Base-by-base conservation (phyloP, 2,888 invertebrate genomes). In the Zonitis immaculata region DNA sequence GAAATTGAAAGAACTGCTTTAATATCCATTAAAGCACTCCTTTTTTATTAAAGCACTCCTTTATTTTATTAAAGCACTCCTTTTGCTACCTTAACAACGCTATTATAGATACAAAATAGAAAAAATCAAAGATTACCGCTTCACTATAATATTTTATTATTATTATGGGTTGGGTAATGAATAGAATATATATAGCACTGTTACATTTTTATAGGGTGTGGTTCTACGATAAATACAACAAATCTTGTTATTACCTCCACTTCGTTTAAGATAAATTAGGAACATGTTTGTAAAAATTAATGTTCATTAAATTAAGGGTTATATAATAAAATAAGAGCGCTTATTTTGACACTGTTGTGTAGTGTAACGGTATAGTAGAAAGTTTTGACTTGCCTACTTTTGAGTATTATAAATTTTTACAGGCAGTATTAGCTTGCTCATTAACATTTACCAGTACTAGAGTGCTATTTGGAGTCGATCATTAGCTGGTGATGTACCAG, bases 111-210 rank as follows among this genome's bases (percentile, higher is more conserved):
- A n/a, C n/a, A n/a, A n/a, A n/a, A n/a, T n/a, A n/a, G n/a, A n/a
- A n/a, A n/a, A n/a, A n/a, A n/a, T n/a, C 57, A 52, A 57, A 54
- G 59, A 57, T 61, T 51, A 57, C 60, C 58, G 59, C 58, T 59
- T 51, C 54, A 57, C 58, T 62, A 66, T 66, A 60, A 68, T 62
- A 68, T 63, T 69, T 66, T 62, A 60, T 66, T 67, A 59, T 63
- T 65, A 68, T 66, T 73, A 73, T 75, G 74, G 75, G 74, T 72
- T 70, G 68, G 72, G 71, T 71, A 65, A 66, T 70, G 68, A 69
- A 72, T 72, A 71, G 66, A 65, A 58, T n/a, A n/a, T n/a, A n/a
- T n/a, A n/a, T 62, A 60, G 53, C 65, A 71, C 71, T 68, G 70
- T 71, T 72, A 72, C 71, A 72, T 70, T 71, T 72, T 69, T 69